Conservation (phyloP, 2,797 vertebrate genomes). For the Numenius phaeopus region DNA sequence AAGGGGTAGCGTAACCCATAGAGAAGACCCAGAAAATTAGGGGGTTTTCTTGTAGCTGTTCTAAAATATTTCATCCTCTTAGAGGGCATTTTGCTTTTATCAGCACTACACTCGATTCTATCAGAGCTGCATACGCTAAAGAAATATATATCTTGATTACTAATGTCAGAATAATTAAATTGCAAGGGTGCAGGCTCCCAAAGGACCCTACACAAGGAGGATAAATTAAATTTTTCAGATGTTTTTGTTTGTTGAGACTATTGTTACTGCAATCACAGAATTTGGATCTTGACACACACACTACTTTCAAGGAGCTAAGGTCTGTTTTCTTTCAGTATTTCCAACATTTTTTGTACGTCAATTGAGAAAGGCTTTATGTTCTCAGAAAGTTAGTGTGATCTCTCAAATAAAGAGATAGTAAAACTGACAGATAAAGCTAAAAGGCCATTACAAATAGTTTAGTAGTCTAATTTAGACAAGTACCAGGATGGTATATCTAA, state of each 20-base stretch:
- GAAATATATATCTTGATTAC: neutral
- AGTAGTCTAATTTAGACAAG: neutral
- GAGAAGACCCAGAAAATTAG: conserved; percentile 44
- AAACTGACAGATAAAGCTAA: neutral
- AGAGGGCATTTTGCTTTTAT: neutral
- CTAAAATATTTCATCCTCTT: conserved; percentile 6
- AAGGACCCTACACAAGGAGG: neutral
- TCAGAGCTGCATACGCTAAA: neutral
- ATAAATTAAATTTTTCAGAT: neutral
- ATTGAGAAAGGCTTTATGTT: neutral
- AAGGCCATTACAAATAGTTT: neutral
- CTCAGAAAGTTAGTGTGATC: neutral
- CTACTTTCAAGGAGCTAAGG: neutral
- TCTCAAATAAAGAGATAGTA: neutral
- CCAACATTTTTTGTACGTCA: neutral
- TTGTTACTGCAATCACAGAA: neutral
- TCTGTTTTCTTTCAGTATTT: neutral
- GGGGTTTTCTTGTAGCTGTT: neutral
- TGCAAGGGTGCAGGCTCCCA: conserved; percentile 4
- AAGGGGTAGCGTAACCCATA: conserved; percentile 37
- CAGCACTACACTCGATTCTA: neutral
- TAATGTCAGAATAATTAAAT: neutral
- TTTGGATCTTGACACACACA: neutral
- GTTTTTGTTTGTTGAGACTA: neutral
- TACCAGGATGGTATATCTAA: neutral